These are phyloP conservation scores for Lutjanus campechanus DNA, from an alignment of 2,797 vertebrate genomes.

Conservation along the genomic window DNA sequence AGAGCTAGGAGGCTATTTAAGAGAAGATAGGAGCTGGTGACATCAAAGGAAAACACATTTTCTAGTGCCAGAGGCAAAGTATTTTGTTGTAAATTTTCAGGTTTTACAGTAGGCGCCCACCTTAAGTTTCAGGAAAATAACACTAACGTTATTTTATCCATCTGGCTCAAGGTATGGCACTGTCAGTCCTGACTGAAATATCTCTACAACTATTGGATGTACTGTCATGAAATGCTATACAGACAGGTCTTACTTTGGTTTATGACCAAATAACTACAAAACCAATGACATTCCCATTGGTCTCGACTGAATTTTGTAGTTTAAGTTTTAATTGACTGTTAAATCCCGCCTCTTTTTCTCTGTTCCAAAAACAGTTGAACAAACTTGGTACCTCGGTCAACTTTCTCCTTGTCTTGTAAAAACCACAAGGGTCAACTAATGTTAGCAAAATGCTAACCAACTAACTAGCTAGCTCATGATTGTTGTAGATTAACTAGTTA, in stretches of 20 bases:
- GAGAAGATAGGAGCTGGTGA: conserved; percentile 38
- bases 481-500: too few relatives aligned
- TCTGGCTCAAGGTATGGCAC: not conserved
- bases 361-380: too few relatives aligned
- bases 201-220: not conserved
- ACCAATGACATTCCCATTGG: not conserved
- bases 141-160: too few relatives aligned
- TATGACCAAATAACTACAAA: not conserved
- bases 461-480: too few relatives aligned
- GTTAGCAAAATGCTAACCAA: too few relatives aligned
- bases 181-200: not conserved
- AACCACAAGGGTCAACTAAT: too few relatives aligned
- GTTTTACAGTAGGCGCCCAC: too few relatives aligned
- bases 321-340: not conserved
- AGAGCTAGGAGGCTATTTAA: not conserved
- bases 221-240: too few relatives aligned
- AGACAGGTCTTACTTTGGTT: not conserved
- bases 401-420: too few relatives aligned
- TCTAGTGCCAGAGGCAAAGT: not conserved
- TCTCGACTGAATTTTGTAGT: not conserved
- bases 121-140: not conserved
- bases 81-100: not conserved
- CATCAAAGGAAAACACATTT: conserved; percentile 45
- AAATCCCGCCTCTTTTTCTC: too few relatives aligned
- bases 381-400: too few relatives aligned